Percentiles rank a stretch among this genome's conserved stretches.
Evolutionary conservation across 2,113 vertebrate species (phyloP).

Genomic region (Phalacrocorax aristotelis): DNA sequence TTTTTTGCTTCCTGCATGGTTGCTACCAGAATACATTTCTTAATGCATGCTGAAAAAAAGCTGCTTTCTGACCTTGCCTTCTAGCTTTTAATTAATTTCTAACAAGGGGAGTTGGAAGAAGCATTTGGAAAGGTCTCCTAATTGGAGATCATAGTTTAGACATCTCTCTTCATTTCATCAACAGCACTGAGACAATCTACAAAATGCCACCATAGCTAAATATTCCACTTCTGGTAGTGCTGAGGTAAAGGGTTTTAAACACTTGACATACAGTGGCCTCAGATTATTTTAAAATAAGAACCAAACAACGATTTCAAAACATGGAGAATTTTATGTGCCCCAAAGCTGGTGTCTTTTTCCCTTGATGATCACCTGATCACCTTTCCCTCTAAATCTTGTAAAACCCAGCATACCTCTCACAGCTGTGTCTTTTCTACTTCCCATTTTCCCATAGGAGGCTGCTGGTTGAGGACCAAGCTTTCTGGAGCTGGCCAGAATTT

Average conservation of each 20-base stretch:
- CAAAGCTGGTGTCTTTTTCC: background rate
- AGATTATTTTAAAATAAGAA: background rate
- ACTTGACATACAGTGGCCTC: background rate
- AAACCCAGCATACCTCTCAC: background rate
- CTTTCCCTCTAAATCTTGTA: background rate
- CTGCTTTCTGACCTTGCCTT: conserved; percentile 13
- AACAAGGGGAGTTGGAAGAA: background rate
- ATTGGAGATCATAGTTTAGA: background rate
- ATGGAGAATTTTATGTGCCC: background rate
- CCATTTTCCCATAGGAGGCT: background rate
- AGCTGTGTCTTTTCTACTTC: background rate
- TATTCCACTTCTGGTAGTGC: background rate
- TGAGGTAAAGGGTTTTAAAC: background rate
- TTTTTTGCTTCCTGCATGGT: background rate
- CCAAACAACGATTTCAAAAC: background rate
- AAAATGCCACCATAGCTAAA: background rate
- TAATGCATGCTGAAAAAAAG: background rate
- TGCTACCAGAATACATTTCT: background rate
- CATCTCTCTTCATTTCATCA: background rate
- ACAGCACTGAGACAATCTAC: background rate
- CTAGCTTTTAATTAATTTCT: background rate
- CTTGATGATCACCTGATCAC: background rate
- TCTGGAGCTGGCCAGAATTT: background rate
- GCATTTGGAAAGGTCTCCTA: background rate
- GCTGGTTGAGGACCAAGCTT: background rate